Evolutionary conservation across 1,140 invertebrate species (phyloP).

Genomic region (Lucilia sericata): DNA sequence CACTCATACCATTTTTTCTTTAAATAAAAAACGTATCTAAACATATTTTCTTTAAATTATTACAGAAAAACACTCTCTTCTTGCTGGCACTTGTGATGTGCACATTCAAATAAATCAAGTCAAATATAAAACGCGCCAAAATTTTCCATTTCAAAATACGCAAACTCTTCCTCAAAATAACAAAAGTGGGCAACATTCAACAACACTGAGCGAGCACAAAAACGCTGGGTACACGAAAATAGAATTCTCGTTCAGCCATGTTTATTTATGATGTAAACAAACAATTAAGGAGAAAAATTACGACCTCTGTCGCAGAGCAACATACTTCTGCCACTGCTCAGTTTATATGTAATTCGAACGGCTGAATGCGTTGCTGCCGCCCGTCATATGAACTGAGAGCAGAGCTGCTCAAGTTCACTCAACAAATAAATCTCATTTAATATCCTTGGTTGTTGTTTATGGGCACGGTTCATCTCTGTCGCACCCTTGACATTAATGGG

Average conservation of each 20-base stretch:
- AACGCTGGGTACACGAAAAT: neutral
- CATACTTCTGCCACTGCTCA: neutral
- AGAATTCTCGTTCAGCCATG: slow-evolving; percentile 56
- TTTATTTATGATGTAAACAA: slow-evolving; percentile 68
- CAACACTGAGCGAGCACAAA: slow-evolving; percentile 11
- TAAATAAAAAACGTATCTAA: neutral
- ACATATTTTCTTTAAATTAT: neutral
- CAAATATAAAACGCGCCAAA: slow-evolving; percentile 46
- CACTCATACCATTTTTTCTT: neutral
- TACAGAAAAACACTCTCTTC: neutral
- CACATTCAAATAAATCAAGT: slow-evolving; percentile 34
- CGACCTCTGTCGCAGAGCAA: slow-evolving; percentile 59
- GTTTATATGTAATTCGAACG: neutral
- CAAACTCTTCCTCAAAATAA: slow-evolving; percentile 49
- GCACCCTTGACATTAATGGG: neutral
- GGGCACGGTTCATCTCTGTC: slow-evolving; percentile 47
- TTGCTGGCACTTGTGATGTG: neutral
- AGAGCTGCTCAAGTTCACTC: slow-evolving; percentile 43
- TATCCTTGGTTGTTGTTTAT: slow-evolving; percentile 41
- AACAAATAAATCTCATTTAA: slow-evolving; percentile 51
- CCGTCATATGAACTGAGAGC: slow-evolving; percentile 42
- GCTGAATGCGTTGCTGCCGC: slow-evolving; percentile 33
- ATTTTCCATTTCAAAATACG: slow-evolving; percentile 45
- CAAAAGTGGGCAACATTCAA: slow-evolving; percentile 8
- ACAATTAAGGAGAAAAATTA: slow-evolving; percentile 67